Evolutionary conservation across 1,140 invertebrate species (phyloP).

Genomic region (Drosophila sucinea): DNA sequence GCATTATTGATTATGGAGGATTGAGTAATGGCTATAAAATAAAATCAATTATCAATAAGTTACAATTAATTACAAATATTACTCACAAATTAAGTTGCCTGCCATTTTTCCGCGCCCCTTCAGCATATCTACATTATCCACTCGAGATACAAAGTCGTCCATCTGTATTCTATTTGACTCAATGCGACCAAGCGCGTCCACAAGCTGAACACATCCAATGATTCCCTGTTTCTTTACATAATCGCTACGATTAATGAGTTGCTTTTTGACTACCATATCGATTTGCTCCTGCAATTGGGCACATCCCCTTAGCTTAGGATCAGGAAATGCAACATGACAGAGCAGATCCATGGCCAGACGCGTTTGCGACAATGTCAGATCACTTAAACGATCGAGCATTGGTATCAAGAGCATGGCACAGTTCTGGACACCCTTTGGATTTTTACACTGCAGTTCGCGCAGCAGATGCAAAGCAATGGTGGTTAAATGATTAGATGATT

Average conservation of each 20-base stretch:
- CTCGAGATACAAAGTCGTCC: conserved; percentile 49
- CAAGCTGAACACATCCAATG: conserved; percentile 83
- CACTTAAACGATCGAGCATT: conserved; percentile 85
- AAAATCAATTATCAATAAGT: too few relatives aligned
- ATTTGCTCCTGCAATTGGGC: conserved; percentile 85
- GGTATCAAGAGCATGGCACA: conserved; percentile 78
- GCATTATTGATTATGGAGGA: conserved; percentile 76
- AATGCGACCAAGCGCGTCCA: conserved; percentile 79
- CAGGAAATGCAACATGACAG: conserved; percentile 84
- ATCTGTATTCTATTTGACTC: conserved; percentile 24
- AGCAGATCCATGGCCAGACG: conserved; percentile 84
- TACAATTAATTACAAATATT: background rate
- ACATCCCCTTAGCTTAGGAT: conserved; percentile 80
- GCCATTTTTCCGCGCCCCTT: conserved; percentile 82
- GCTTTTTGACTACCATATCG: conserved; percentile 86
- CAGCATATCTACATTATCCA: conserved; percentile 64
- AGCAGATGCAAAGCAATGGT: conserved; percentile 69
- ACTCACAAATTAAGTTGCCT: conserved; percentile 73
- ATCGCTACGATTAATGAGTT: conserved; percentile 84
- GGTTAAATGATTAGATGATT: conserved; percentile 63
- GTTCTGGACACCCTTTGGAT: conserved; percentile 71
- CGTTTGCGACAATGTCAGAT: conserved; percentile 85
- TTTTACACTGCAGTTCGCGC: conserved; percentile 65
- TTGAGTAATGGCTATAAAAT: conserved; percentile 71
- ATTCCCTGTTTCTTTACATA: conserved; percentile 83